Percentiles rank a stretch among this genome's conserved stretches.
Conservation (phyloP, 2,888 invertebrate genomes). For the Pristionchus japonicus region DNA sequence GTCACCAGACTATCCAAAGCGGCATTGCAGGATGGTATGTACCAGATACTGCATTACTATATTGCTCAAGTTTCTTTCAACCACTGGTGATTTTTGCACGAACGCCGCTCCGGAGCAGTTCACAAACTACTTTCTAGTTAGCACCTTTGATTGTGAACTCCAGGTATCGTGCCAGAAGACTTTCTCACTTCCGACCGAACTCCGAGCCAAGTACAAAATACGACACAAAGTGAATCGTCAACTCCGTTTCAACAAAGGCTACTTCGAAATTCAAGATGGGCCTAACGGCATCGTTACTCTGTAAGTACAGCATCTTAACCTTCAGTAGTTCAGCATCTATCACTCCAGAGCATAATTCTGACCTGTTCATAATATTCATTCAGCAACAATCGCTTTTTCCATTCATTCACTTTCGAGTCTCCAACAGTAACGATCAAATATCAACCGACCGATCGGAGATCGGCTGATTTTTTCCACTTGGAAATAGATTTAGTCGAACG, state of each 20-base stretch:
- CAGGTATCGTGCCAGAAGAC: neutral
- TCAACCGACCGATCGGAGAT: neutral
- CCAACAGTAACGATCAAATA: neutral
- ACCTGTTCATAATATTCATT: neutral
- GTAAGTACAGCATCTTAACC: too few relatives aligned
- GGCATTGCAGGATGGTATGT: neutral
- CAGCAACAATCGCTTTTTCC: neutral
- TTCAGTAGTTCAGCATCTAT: neutral
- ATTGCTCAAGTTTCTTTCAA: neutral
- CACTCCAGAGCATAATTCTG: neutral
- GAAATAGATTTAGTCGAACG: neutral
- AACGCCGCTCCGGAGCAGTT: too few relatives aligned
- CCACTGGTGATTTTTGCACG: too few relatives aligned
- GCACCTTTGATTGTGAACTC: too few relatives aligned
- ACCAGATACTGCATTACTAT: neutral
- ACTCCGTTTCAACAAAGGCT: neutral
- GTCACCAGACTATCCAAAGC: neutral
- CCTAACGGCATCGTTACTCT: neutral
- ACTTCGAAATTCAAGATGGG: neutral
- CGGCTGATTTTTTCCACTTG: neutral
- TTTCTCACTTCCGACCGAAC: neutral
- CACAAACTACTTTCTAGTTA: too few relatives aligned
- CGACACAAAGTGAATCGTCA: too few relatives aligned
- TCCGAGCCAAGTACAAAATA: neutral
- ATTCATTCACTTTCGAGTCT: neutral